A percentile compares a stretch with the other conserved stretches of the same genome.
Evolutionary conservation across 2,113 vertebrate species (phyloP).

Genomic region (Electrona antarctica): DNA sequence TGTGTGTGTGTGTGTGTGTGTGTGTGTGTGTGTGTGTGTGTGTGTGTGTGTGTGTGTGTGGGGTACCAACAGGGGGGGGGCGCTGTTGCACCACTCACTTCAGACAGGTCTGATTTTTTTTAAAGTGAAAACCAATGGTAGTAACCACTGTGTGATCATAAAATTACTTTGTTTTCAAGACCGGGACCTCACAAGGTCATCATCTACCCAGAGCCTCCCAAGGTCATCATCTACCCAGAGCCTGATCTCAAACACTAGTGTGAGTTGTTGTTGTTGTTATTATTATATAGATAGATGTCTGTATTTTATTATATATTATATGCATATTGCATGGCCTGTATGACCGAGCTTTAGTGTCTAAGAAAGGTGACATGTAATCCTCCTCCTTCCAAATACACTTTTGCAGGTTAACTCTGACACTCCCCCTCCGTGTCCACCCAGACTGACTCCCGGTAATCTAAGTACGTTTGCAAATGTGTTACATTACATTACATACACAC

Average conservation of each 20-base stretch:
- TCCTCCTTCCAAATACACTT: neutral
- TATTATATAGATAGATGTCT: neutral
- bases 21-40: no score
- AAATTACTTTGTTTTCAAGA: slow-evolving; percentile 57
- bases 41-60: no score
- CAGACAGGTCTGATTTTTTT: no score
- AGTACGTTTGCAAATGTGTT: slow-evolving; percentile 29
- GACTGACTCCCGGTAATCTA: slow-evolving; percentile 24
- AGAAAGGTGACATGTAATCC: neutral
- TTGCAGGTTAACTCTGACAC: slow-evolving; percentile 44
- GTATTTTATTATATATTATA: neutral
- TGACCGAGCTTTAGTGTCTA: neutral
- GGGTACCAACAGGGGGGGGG: no score
- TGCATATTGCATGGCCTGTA: neutral
- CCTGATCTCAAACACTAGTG: slow-evolving; percentile 11
- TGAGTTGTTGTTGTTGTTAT: slow-evolving; percentile 38
- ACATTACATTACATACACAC: no score
- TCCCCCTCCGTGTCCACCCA: slow-evolving; percentile 38
- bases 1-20: no score
- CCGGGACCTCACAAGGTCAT: slow-evolving; percentile 46
- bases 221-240: slow-evolving; percentile 33
- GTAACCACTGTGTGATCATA: neutral
- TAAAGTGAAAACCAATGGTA: neutral
- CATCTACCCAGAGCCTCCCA: slow-evolving; percentile 26
- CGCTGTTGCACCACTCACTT: no score